Evolutionary conservation across 37 sponge, comb jelly and placozoan genomes (phyloP).

Genomic region (Mnemiopsis leidyi): DNA sequence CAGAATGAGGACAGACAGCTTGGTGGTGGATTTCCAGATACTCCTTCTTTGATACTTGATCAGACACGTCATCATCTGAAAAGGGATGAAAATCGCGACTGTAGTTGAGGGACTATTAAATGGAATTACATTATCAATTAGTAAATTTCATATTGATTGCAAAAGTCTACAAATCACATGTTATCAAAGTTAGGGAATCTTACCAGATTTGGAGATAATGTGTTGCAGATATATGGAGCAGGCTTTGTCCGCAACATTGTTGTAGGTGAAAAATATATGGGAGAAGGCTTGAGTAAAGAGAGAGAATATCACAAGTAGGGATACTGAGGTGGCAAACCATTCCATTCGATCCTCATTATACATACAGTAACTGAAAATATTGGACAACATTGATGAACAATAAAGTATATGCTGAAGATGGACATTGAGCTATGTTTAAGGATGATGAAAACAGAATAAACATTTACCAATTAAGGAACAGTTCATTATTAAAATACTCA

Average conservation of each 20-base stretch:
- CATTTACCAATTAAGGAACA: too few relatives aligned
- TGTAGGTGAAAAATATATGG: conserved; percentile 57
- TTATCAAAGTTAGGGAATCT: too few relatives aligned
- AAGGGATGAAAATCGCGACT: too few relatives aligned
- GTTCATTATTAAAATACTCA: neutral
- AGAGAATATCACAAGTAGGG: conserved; percentile 5
- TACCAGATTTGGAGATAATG: conserved; percentile 26
- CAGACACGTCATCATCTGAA: neutral
- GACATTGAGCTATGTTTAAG: neutral
- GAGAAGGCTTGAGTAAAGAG: conserved; percentile 28
- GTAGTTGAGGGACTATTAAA: too few relatives aligned
- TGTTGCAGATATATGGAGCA: conserved; percentile 22
- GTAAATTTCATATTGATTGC: neutral
- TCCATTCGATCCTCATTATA: neutral
- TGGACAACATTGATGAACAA: neutral
- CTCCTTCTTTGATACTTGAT: conserved; percentile 18
- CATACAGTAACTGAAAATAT: conserved; percentile 42
- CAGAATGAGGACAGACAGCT: conserved; percentile 10
- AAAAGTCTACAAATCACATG: too few relatives aligned
- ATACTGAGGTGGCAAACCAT: conserved; percentile 34
- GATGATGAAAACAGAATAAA: too few relatives aligned
- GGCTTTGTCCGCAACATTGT: neutral
- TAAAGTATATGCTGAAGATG: neutral
- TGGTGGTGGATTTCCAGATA: conserved; percentile 44
- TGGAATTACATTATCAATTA: too few relatives aligned